Percentiles rank a stretch among this genome's conserved stretches.
Conservation (phyloP, 2,113 vertebrate genomes). For the Bubo bubo region DNA sequence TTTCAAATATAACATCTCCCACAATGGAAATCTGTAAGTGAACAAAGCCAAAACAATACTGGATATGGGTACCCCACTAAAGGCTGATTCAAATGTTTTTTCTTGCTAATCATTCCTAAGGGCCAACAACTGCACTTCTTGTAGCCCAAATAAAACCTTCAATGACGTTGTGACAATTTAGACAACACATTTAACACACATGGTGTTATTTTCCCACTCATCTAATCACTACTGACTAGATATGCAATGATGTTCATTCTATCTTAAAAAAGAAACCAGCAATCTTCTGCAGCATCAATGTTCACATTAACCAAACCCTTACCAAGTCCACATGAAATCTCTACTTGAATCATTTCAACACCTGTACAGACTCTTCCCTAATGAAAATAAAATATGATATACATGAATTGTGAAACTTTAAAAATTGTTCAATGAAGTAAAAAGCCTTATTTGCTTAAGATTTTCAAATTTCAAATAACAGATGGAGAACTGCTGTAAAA, state of each 20-base stretch:
- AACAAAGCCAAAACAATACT: background rate
- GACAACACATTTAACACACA: background rate
- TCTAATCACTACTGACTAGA: background rate
- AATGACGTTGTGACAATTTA: background rate
- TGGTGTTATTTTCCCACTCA: background rate
- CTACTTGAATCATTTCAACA: background rate
- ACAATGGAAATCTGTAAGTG: background rate
- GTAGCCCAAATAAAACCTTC: background rate
- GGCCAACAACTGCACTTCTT: background rate
- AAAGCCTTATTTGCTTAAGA: slow-evolving; percentile 61
- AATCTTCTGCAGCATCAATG: background rate
- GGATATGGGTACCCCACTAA: background rate
- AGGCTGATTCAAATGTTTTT: background rate
- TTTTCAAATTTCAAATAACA: background rate
- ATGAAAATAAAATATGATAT: background rate
- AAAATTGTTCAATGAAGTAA: slow-evolving; percentile 61
- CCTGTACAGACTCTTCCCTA: background rate
- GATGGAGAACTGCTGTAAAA: slow-evolving; percentile 25
- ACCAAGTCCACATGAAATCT: background rate
- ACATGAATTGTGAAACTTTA: slow-evolving; percentile 3
- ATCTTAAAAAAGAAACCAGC: background rate
- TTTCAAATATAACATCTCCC: background rate
- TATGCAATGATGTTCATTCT: background rate
- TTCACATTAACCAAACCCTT: background rate
- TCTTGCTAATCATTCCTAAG: background rate